A percentile compares a stretch with the other conserved stretches of the same genome.
These are phyloP conservation scores for Gymnodraco acuticeps DNA, from an alignment of 2,797 vertebrate genomes.

Conservation along the genomic window DNA sequence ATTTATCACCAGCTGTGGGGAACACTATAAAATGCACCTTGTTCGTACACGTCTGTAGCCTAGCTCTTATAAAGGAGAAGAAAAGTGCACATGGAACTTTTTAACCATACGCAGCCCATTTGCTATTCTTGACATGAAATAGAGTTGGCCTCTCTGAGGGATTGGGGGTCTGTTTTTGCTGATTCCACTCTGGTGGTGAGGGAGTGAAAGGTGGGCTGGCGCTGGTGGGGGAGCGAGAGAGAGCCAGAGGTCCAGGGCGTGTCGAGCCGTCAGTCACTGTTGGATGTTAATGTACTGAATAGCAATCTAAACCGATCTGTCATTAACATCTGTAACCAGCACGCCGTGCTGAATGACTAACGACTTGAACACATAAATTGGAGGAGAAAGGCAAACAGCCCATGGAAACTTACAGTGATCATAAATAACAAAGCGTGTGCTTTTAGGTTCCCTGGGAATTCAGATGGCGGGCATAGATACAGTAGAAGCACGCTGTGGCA, in stretches of 20 bases:
- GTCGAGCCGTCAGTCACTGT: conserved; percentile 55
- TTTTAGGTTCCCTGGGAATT: conserved; percentile 62
- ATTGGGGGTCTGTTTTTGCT: conserved; percentile 66
- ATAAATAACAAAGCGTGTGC: conserved; percentile 59
- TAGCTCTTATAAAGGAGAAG: conserved; percentile 9
- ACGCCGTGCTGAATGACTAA: conserved; percentile 66
- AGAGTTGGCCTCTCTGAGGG: conserved; percentile 63
- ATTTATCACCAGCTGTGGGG: conserved; percentile 35
- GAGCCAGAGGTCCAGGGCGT: conserved; percentile 66
- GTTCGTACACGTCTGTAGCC: conserved; percentile 21
- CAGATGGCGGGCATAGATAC: conserved; percentile 38
- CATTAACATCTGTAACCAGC: conserved; percentile 73
- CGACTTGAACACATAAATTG: conserved; percentile 54
- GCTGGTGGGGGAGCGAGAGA: conserved; percentile 31
- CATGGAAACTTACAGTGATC: conserved; percentile 50
- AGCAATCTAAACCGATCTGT: conserved; percentile 73
- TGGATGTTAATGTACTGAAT: conserved; percentile 66
- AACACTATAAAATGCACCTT: conserved; percentile 23
- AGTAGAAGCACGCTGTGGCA: conserved; percentile 28
- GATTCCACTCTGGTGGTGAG: conserved; percentile 68
- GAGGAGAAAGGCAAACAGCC: conserved; percentile 63
- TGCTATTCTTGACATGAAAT: conserved; percentile 75
- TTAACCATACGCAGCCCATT: conserved; percentile 58
- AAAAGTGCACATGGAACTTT: conserved; percentile 61
- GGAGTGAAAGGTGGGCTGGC: conserved; percentile 62